Evolutionary conservation across 2,113 vertebrate species (phyloP).

Genomic region (Acanthochromis polyacanthus): DNA sequence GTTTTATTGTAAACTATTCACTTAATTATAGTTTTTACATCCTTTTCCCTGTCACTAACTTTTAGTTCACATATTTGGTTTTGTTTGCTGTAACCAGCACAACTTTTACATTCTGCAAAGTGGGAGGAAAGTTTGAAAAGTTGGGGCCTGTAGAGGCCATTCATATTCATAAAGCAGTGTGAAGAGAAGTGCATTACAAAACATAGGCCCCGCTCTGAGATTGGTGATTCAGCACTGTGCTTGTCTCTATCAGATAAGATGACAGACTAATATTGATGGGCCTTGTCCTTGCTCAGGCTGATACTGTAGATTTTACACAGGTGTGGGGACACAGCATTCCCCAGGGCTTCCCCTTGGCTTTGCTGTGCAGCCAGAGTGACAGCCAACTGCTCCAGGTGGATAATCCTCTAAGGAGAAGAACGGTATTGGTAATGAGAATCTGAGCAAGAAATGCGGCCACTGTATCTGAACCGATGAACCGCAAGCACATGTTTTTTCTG

Average conservation of each 20-base stretch:
- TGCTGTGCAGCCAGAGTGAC: constrained; percentile 57
- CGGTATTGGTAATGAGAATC: constrained; percentile 62
- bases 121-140: constrained; percentile 44
- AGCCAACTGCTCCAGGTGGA: constrained; percentile 57
- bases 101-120: constrained; percentile 25
- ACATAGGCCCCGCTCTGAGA: constrained; percentile 39
- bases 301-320: constrained; percentile 67
- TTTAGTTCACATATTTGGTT: not conserved
- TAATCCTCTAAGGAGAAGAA: constrained; percentile 54
- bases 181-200: constrained; percentile 53
- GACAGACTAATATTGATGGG: constrained; percentile 79
- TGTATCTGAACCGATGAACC: constrained; percentile 54
- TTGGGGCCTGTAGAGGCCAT: constrained; percentile 18
- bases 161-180: constrained; percentile 59
- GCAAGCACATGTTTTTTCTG: constrained; percentile 36
- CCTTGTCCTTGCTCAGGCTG: constrained; percentile 72
- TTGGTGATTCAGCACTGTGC: constrained; percentile 71
- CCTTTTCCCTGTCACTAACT: no score
- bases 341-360: constrained; percentile 58
- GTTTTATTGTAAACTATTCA: not conserved
- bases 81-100: constrained; percentile 1
- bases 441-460: constrained; percentile 38
- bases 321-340: constrained; percentile 49
- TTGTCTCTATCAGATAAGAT: constrained; percentile 77
- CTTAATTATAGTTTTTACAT: no score